A percentile compares a stretch with the other conserved stretches of the same genome.
phyloP scores from a whole-genome alignment of 2,113 vertebrate genomes.

The Saimiri boliviensis region DNA sequence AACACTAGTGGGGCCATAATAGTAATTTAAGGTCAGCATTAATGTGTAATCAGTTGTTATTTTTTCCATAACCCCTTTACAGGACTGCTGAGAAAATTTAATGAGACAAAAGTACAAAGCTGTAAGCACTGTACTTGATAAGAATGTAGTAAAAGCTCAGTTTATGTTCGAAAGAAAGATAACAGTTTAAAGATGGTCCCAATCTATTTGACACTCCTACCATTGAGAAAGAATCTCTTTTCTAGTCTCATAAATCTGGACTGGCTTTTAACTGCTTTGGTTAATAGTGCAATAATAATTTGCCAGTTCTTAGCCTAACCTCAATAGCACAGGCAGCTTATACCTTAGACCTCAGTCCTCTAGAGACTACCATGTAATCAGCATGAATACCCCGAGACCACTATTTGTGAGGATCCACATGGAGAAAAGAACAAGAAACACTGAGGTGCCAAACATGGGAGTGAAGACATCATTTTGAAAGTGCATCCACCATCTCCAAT shows the following conservation, averaged over 20 bases:
- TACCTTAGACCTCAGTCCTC: background rate
- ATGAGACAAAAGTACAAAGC: background rate
- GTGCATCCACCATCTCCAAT: background rate
- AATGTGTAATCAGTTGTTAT: background rate
- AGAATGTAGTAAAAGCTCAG: background rate
- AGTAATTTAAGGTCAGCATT: background rate
- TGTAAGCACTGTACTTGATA: background rate
- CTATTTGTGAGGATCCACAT: background rate
- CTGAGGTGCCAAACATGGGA: background rate
- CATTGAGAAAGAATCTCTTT: background rate
- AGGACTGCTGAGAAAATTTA: background rate
- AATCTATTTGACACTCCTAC: background rate
- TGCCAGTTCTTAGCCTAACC: background rate
- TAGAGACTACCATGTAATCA: background rate
- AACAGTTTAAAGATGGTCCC: background rate
- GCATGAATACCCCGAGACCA: background rate
- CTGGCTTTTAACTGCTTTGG: background rate
- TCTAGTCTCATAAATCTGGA: background rate
- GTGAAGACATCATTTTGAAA: background rate
- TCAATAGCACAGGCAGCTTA: background rate
- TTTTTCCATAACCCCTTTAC: background rate
- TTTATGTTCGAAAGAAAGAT: background rate
- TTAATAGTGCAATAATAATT: background rate
- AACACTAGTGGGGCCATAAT: background rate
- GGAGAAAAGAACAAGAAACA: background rate